phyloP scores from a whole-genome alignment of 2,113 vertebrate species.

The Corynorhinus townsendii region DNA sequence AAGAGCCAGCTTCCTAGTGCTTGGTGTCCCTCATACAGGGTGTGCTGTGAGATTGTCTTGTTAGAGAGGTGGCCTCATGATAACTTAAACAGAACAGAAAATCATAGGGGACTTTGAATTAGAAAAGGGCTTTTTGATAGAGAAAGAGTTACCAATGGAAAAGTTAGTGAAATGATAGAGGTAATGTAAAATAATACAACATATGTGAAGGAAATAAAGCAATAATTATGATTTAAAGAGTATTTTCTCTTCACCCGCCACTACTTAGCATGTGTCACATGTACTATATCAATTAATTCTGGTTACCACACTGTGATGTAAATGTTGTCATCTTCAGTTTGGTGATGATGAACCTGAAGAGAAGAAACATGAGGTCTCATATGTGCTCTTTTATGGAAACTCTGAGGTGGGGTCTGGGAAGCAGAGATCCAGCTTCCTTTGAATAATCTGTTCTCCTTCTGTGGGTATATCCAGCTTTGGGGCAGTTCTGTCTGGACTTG shows the following conservation, averaged over 20 bases:
- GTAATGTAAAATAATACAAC: background rate
- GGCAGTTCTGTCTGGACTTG: background rate
- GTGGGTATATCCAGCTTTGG: background rate
- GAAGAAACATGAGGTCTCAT: background rate
- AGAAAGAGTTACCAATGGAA: background rate
- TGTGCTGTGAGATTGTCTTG: background rate
- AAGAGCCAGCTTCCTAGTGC: background rate
- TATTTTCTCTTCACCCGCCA: background rate
- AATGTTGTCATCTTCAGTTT: background rate
- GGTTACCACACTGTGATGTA: background rate
- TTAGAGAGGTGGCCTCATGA: background rate
- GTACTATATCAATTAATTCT: background rate
- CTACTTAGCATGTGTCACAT: background rate
- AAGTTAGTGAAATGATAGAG: background rate
- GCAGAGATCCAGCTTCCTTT: background rate
- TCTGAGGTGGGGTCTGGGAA: background rate
- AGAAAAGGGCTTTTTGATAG: background rate
- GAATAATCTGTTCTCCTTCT: slow-evolving; percentile 48
- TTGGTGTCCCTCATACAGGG: background rate
- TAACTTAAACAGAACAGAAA: background rate
- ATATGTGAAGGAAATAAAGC: background rate
- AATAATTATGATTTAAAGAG: background rate
- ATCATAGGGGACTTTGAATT: background rate
- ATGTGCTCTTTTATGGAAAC: slow-evolving; percentile 26
- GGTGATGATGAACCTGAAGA: background rate